Conservation (phyloP, 23 tunicate genomes). For the Halocynthia aurantium region DNA sequence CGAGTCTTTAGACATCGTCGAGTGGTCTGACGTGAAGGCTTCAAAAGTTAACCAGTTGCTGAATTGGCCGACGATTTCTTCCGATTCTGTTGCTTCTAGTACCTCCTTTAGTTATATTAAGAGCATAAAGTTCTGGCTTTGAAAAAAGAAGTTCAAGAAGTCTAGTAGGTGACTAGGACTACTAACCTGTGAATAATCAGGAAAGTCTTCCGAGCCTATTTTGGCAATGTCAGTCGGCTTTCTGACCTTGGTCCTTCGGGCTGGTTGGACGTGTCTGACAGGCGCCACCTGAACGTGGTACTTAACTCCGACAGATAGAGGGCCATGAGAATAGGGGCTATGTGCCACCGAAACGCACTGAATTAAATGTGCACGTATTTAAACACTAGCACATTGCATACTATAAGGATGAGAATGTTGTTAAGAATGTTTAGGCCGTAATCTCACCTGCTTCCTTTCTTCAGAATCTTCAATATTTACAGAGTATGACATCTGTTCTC, state of each 20-base stretch:
- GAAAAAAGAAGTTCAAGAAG: too few relatives aligned
- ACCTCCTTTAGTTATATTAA: not conserved
- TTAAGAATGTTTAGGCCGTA: not conserved
- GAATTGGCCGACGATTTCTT: not conserved
- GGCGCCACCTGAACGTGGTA: slow-evolving; percentile 1
- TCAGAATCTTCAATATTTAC: slow-evolving; percentile 13
- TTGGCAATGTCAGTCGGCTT: not conserved
- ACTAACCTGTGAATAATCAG: too few relatives aligned
- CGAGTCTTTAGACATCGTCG: not conserved
- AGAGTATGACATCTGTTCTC: slow-evolving; percentile 11
- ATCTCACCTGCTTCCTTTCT: not conserved
- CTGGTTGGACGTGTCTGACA: not conserved
- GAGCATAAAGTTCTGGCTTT: too few relatives aligned
- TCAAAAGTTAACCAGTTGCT: not conserved
- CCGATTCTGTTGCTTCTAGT: not conserved
- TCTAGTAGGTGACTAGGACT: too few relatives aligned
- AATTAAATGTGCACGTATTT: too few relatives aligned
- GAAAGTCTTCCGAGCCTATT: not conserved
- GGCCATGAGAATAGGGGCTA: not conserved
- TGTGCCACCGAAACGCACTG: not conserved
- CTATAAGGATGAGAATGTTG: not conserved
- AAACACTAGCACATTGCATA: too few relatives aligned
- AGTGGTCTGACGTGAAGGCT: not conserved
- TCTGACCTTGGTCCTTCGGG: not conserved
- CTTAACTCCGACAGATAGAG: not conserved